These are phyloP conservation scores for Coendou prehensilis DNA, from an alignment of 2,797 vertebrate genomes.

Conservation along the genomic window DNA sequence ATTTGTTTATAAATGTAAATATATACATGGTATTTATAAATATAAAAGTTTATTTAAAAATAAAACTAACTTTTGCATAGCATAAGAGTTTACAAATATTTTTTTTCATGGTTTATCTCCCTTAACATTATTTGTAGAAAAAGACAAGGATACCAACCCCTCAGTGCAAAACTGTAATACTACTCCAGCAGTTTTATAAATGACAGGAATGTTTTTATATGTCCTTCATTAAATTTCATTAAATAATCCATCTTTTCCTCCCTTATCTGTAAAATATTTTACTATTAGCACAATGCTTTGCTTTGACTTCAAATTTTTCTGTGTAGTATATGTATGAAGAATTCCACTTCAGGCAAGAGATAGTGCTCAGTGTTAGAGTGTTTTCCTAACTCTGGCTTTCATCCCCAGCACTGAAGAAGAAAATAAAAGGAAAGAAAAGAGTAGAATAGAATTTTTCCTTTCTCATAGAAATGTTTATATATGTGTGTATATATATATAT, in stretches of 20 bases:
- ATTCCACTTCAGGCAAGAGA: background rate
- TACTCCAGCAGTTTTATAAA: background rate
- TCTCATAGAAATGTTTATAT: background rate
- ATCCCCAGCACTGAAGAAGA: background rate
- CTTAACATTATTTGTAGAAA: background rate
- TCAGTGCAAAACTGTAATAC: background rate
- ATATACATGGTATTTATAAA: background rate
- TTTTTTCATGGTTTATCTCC: background rate
- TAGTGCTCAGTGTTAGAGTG: background rate
- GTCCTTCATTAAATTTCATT: background rate
- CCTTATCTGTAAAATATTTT: background rate
- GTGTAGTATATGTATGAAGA: background rate
- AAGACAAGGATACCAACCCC: background rate
- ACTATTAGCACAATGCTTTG: background rate
- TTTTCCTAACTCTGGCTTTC: fast-evolving
- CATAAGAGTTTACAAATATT: background rate
- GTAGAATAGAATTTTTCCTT: background rate
- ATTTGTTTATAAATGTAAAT: background rate
- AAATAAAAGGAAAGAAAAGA: background rate
- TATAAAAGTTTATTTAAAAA: background rate
- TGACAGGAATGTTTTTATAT: background rate
- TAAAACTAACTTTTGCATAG: background rate
- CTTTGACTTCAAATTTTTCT: background rate
- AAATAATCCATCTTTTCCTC: background rate
- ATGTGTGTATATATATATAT: background rate